Percentiles rank a stretch among this genome's conserved stretches.
Evolutionary conservation across 2,113 vertebrate genomes (phyloP).

Genomic region (Megaleporinus macrocephalus): DNA sequence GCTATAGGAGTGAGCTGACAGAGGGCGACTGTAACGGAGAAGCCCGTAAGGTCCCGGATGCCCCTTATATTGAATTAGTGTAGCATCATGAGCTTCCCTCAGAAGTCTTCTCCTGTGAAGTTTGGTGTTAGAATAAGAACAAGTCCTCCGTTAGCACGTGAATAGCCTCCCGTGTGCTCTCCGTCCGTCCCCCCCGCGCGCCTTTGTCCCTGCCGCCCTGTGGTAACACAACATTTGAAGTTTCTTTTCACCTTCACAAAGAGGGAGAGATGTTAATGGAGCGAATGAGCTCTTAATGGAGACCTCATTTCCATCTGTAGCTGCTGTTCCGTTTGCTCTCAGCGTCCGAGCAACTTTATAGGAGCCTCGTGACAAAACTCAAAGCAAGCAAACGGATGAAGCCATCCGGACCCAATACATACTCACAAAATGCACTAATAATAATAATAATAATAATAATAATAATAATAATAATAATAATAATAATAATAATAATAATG

Average conservation of each 20-base stretch:
- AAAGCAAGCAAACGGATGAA: not conserved
- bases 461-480: not conserved
- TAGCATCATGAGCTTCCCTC: conserved; percentile 54
- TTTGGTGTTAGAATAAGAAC: conserved; percentile 48
- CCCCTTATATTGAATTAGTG: conserved; percentile 64
- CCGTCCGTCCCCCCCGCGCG: conserved; percentile 51
- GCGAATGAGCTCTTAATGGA: conserved; percentile 42
- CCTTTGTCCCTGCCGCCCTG: conserved; percentile 50
- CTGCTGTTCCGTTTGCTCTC: conserved; percentile 36
- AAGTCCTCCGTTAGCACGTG: conserved; percentile 58
- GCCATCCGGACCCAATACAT: too few relatives aligned
- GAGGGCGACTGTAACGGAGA: not conserved
- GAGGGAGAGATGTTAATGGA: conserved; percentile 60
- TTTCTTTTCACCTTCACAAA: conserved; percentile 55
- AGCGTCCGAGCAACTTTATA: not conserved
- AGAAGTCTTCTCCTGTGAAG: conserved; percentile 50
- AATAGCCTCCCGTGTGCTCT: conserved; percentile 47
- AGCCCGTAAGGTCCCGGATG: conserved; percentile 45
- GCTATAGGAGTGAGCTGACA: not conserved
- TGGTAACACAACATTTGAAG: conserved; percentile 59
- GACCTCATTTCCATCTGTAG: conserved; percentile 39
- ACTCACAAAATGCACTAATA: not conserved
- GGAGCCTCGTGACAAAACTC: not conserved
- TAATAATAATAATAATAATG: too few relatives aligned
- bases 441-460: not conserved